Evolutionary conservation across 2,888 invertebrate species (phyloP).

Genomic region (Caenorhabditis sp.): DNA sequence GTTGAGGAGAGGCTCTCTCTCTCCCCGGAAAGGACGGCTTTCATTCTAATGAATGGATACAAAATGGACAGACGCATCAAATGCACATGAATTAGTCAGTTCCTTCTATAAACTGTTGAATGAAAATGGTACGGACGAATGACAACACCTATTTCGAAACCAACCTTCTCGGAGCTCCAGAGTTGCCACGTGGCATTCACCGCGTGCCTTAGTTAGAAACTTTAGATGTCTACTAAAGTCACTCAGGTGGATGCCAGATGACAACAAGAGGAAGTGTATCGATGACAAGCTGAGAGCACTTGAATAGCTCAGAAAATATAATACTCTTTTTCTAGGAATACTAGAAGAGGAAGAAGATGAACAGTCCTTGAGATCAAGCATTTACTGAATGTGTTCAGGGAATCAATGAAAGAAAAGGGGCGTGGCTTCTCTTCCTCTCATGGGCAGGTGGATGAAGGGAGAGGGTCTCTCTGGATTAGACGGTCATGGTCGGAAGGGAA

Average conservation of each 20-base stretch:
- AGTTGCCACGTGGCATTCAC: slow-evolving; percentile 78
- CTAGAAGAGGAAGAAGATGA: background rate
- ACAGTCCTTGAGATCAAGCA: slow-evolving; percentile 45
- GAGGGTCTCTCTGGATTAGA: slow-evolving; percentile 47
- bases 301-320: slow-evolving; percentile 33
- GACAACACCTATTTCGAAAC: slow-evolving; percentile 18
- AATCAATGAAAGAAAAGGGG: slow-evolving; percentile 41
- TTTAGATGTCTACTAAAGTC: slow-evolving; percentile 72
- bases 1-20: slow-evolving; percentile 8
- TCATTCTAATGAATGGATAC: slow-evolving; percentile 57
- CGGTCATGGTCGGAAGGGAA: slow-evolving; percentile 24
- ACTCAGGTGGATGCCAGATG: slow-evolving; percentile 70
- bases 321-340: background rate
- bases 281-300: slow-evolving; percentile 24
- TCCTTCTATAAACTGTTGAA: background rate
- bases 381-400: slow-evolving; percentile 39
- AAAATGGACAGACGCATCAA: slow-evolving; percentile 46
- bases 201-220: slow-evolving; percentile 80
- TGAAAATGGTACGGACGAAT: slow-evolving; percentile 17
- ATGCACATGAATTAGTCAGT: slow-evolving; percentile 48
- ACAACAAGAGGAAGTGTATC: slow-evolving; percentile 18
- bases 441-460: slow-evolving; percentile 55
- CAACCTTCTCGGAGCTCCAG: slow-evolving; percentile 24
- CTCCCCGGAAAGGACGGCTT: slow-evolving; percentile 29
- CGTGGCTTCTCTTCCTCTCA: slow-evolving; percentile 19